Evolutionary conservation across 2,888 invertebrate species (phyloP).

Genomic region (Trisateles emortualis): DNA sequence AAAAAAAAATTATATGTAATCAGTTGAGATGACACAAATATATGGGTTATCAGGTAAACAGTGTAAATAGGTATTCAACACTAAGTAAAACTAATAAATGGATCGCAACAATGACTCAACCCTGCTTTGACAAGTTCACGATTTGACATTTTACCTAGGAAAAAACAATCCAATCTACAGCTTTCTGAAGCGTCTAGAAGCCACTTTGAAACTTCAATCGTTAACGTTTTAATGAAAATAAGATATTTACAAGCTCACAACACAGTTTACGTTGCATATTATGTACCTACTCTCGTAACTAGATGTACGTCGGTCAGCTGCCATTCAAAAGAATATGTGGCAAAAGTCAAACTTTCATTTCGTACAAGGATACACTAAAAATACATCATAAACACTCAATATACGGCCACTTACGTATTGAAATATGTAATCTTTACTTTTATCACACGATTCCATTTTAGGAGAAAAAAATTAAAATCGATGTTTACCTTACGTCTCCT

Average conservation of each 20-base stretch:
- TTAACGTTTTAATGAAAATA: constrained; percentile 60
- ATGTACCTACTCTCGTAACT: constrained; percentile 78
- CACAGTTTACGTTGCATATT: constrained; percentile 73
- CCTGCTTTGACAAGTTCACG: constrained; percentile 84
- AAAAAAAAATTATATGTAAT: constrained; percentile 23
- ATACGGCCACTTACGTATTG: constrained; percentile 58
- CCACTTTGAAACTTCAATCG: constrained; percentile 53
- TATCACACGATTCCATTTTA: constrained; percentile 72
- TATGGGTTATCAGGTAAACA: constrained; percentile 58
- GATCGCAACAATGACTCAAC: constrained; percentile 84
- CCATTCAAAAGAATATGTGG: constrained; percentile 87
- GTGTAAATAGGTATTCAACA: constrained; percentile 57
- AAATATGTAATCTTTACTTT: constrained; percentile 61
- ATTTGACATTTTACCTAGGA: constrained; percentile 82
- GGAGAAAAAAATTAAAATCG: constrained; percentile 83
- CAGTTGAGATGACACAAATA: constrained; percentile 29
- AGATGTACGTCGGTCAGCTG: constrained; percentile 85
- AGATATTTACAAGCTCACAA: constrained; percentile 59
- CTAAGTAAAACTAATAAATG: constrained; percentile 63
- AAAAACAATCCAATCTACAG: constrained; percentile 76
- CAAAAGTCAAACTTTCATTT: constrained; percentile 87
- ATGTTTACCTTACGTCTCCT: constrained; percentile 87
- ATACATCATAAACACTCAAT: constrained; percentile 81
- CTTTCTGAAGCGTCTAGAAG: constrained; percentile 64
- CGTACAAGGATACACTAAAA: constrained; percentile 86